Evolutionary conservation across 30 jellyfish, hydroid and myxozoan species (phyloP), one percentile per base, ranked within the genome.

Genomic region (Chrysaora quinquecirrha): DNA sequence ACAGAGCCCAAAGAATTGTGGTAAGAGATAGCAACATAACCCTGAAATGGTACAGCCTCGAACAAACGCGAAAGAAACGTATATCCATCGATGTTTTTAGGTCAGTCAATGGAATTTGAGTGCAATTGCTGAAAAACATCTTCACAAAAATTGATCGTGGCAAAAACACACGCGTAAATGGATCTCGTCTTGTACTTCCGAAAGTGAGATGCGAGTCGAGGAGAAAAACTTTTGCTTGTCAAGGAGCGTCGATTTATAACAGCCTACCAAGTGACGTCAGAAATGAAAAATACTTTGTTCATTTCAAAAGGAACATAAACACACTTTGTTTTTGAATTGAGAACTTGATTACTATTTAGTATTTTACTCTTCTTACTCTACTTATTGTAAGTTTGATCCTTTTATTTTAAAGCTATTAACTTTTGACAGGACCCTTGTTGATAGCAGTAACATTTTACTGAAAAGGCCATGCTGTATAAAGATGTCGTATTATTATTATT

Each of bases 11-110:
- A 29, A 77, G 33, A 75, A 52, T 58, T 61, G 78, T 77, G 70
- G 70, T 34, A 65, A 77, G 49, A 23, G 78, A 61, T 61, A 77
- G 70, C 80, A 38, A 60, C 46, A 77, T 62, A 77, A 4, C 69
- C 89, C 80, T 77, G 81, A 77, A 77, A 14, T 77, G 71, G 80
- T 80, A 77, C 80, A 60, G 89, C 79, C 81, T 77, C 80, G 67
- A 77, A 38, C 80, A 77, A 77, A 77, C 81, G 60, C 81, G 81
- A 77, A 77, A 77, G 70, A 77, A 58, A 19, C 54, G 14, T 38
- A 38, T 38, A 6, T 38, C 14, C 54, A 38, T 38, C 54, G 54
- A 38, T 38, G 54, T 77, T 54, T 50, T 58, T 38, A 77, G 61
- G 50, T 61, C 89, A 31, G 60, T 77, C 70, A 77, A 56, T 77